Percentiles rank a stretch among this genome's conserved stretches.
These are phyloP conservation scores for Cyprinus carpio DNA, from an alignment of 2,113 vertebrate species.

Conservation along the genomic window DNA sequence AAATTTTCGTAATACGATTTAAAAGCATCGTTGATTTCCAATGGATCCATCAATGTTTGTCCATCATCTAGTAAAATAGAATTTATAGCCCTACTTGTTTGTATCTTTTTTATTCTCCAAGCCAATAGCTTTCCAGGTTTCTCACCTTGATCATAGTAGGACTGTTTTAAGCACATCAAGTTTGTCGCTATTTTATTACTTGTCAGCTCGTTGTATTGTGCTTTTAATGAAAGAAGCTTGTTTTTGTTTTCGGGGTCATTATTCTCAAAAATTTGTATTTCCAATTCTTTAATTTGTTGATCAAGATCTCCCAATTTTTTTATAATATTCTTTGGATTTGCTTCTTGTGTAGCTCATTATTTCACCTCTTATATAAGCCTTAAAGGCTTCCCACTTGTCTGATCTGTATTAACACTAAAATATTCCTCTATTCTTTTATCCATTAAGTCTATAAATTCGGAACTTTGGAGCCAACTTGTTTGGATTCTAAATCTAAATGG, in stretches of 20 bases:
- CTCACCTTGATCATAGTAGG: not conserved
- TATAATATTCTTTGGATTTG: not conserved
- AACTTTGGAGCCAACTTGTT: not conserved
- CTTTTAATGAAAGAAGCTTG: not conserved
- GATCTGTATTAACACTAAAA: not conserved
- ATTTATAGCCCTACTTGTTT: not conserved
- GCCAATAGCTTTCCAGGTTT: not conserved
- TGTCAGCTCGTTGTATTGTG: not conserved
- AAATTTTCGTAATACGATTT: slow-evolving; percentile 10
- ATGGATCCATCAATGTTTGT: not conserved
- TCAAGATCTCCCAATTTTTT: not conserved
- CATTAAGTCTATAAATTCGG: not conserved
- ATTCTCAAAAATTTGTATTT: not conserved
- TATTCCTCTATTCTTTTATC: not conserved
- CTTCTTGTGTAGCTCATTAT: not conserved
- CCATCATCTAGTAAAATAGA: not conserved
- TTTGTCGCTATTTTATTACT: not conserved
- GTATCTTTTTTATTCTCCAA: not conserved
- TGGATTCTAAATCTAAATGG: not conserved
- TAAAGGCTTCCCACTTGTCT: not conserved
- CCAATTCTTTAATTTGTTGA: slow-evolving; percentile 1
- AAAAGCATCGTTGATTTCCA: slow-evolving; percentile 24
- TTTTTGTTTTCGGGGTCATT: not conserved
- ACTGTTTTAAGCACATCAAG: not conserved
- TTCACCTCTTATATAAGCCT: not conserved